A percentile compares a stretch with the other conserved stretches of the same genome.
These are phyloP conservation scores for Noctua janthe DNA, from an alignment of 2,888 invertebrate genomes.

Conservation along the genomic window DNA sequence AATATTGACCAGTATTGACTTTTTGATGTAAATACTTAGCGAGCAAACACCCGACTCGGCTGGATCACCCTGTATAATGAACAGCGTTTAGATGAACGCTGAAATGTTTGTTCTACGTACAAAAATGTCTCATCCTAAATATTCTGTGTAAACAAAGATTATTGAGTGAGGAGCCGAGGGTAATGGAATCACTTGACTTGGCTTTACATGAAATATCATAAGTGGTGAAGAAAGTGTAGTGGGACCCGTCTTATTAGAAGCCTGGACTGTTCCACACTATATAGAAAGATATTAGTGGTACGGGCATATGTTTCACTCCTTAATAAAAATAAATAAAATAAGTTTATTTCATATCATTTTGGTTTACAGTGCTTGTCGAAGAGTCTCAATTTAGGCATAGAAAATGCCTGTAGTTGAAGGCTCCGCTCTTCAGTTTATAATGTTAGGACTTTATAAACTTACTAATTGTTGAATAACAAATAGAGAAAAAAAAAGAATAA, in stretches of 20 bases:
- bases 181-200: slow-evolving; percentile 7
- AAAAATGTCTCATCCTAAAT: slow-evolving; percentile 18
- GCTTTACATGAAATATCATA: neutral
- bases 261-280: neutral
- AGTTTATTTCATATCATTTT: too few species aligned
- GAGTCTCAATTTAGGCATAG: too few species aligned
- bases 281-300: neutral
- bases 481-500: too few species aligned
- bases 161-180: slow-evolving; percentile 1
- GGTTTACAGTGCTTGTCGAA: too few species aligned
- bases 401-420: too few species aligned
- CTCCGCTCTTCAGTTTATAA: too few species aligned
- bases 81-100: slow-evolving; percentile 41
- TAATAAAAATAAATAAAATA: too few species aligned
- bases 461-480: too few species aligned
- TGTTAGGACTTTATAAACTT: too few species aligned
- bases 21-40: slow-evolving; percentile 70
- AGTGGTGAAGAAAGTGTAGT: neutral
- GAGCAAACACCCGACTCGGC: slow-evolving; percentile 41
- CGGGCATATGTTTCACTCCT: neutral
- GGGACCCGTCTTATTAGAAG: neutral
- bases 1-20: slow-evolving; percentile 79
- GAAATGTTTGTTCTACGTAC: slow-evolving; percentile 3
- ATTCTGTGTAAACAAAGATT: slow-evolving; percentile 13
- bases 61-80: slow-evolving; percentile 52